phyloP scores from a whole-genome alignment of 2,113 vertebrate genomes.

The Toxostoma redivivum region DNA sequence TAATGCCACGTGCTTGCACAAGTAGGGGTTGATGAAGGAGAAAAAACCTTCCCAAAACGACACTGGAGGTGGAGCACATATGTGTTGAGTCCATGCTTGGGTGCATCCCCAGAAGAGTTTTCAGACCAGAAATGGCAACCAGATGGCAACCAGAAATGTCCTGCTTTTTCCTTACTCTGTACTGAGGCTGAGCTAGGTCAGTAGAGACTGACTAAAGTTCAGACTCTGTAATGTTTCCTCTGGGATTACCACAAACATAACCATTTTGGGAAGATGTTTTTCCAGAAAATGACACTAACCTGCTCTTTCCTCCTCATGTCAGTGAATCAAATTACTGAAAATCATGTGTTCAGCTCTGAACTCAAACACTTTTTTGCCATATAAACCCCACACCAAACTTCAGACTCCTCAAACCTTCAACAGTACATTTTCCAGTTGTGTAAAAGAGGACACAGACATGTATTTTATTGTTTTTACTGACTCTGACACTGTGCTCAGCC shows the following conservation, averaged over 20 bases:
- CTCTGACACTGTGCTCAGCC: neutral
- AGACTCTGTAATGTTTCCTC: neutral
- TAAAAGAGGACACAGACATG: constrained; percentile 26
- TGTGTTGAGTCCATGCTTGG: fast-evolving
- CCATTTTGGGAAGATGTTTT: neutral
- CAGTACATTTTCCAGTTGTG: neutral
- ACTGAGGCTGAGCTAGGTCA: neutral
- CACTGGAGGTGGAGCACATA: fast-evolving
- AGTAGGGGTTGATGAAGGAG: neutral
- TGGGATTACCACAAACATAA: neutral
- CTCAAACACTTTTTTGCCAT: neutral
- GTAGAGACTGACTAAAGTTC: neutral
- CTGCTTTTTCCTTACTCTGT: neutral
- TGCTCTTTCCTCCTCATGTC: neutral
- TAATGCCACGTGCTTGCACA: fast-evolving
- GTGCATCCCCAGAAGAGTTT: neutral
- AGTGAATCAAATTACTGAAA: neutral
- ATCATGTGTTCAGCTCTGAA: neutral
- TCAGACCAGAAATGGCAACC: neutral
- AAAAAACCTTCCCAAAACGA: fast-evolving
- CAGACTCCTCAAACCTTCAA: neutral
- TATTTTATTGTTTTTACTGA: constrained; percentile 25
- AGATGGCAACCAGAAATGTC: neutral
- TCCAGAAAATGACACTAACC: neutral
- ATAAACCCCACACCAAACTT: neutral